Base-by-base conservation (phyloP, 1,140 invertebrate species). In the Orussus abietinus region DNA sequence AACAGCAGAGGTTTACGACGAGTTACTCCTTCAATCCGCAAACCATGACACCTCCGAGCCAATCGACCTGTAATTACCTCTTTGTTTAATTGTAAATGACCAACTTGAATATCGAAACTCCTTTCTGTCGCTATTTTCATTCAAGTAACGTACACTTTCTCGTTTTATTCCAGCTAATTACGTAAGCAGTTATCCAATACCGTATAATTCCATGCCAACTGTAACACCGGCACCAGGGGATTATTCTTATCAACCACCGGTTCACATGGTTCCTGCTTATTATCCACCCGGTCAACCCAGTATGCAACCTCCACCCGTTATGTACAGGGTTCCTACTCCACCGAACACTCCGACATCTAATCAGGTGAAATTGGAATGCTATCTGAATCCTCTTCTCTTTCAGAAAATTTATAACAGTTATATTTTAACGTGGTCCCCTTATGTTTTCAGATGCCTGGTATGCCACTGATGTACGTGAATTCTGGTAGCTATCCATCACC, bases 391-490 rank as follows among this genome's bases (percentile, higher is more conserved):
- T n/a, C n/a, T n/a, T n/a, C n/a, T n/a, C n/a, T n/a, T n/a, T n/a
- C n/a, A n/a, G n/a, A n/a, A n/a, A n/a, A n/a, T n/a, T n/a, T n/a
- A n/a, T n/a, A n/a, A n/a, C n/a, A n/a, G n/a, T n/a, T n/a, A n/a
- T n/a, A n/a, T n/a, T n/a, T n/a, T n/a, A 3, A 3, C 10, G 15
- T 33, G 10, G n/a, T n/a, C n/a, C n/a, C n/a, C n/a, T n/a, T 17
- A 26, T 39, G 13, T 38, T 47, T 30, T 15, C 32, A 69, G 66
- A 67, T 73, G 53, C 59, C 70, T 6, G 59, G 54, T 20, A 52
- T 72, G 38, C 69, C 70, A n/a, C 37, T 73, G 37, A 73, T 73
- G 69, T 73, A 71, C 9, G 59, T 73, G 3, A 73, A 73, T 45
- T 69, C 68, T 6, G 57, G 62, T 10, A 69, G 52, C 36, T 73